Percentiles rank a stretch among this genome's conserved stretches.
phyloP scores from a whole-genome alignment of 2,797 vertebrate species.

The Gallinago stenura region DNA sequence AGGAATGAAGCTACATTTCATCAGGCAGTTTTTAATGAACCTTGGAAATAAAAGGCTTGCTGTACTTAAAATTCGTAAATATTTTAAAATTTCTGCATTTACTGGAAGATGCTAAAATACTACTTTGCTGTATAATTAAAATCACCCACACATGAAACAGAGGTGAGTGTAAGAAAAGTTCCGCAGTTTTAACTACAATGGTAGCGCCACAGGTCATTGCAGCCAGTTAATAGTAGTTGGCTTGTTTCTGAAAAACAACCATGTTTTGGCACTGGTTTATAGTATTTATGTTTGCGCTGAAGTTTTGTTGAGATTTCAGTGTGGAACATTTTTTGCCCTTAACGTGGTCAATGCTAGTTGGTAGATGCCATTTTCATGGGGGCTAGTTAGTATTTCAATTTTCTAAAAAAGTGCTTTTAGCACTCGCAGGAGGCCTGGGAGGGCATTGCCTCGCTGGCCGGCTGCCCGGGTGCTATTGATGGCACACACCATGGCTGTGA shows the following conservation, averaged over 20 bases:
- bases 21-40: neutral
- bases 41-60: neutral
- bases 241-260: neutral
- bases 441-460: neutral
- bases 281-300: neutral
- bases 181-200: neutral
- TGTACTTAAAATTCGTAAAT: neutral
- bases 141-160: neutral
- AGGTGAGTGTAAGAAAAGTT: neutral
- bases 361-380: neutral
- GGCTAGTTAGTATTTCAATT: neutral
- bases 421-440: accelerated
- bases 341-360: neutral
- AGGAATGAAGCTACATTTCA: neutral
- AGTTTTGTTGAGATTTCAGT: neutral
- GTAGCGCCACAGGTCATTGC: neutral
- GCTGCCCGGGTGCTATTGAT: neutral
- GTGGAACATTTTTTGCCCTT: neutral
- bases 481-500: neutral
- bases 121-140: neutral
- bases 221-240: neutral
- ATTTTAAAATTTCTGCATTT: neutral
- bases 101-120: neutral
- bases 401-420: neutral
- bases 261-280: neutral